Base-by-base conservation (phyloP, 2,888 invertebrate species). In the Drosophila merina region DNA sequence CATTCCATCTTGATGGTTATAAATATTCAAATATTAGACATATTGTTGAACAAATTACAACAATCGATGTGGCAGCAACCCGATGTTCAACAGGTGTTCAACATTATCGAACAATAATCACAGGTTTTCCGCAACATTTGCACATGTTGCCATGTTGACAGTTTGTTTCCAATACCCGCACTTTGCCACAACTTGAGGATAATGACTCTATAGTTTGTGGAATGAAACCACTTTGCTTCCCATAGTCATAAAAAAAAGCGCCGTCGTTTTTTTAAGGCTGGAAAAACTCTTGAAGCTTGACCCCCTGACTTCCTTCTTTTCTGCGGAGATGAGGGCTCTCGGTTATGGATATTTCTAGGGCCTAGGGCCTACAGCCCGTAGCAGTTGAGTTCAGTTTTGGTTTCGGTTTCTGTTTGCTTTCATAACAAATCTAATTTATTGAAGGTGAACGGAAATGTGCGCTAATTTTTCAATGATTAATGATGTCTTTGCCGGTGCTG, bases 371-470 rank as follows among this genome's bases (percentile, higher is more conserved):
- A 20, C 2, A 20, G 20, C 20, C 33, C 44, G 45, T 33, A 45
- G 54, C 33, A 31, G 3, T 44, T 26, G 26, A 12, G 48, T 14
- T 14, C 14, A 14, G 51, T 8, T 47, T 56, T 31, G 28, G 54
- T 59, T 45, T 31, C 14, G 5, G 48, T 31, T 31, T 31, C 38
- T n/a, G 38, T 25, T 36, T 30, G 62, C 63, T 51, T 51, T 64
- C 64, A 67, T 57, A 66, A 76, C 76, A 72, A 78, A 81, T 79
- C 74, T 76, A 74, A 80, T 80, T 83, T 73, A 80, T 81, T 83
- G 83, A 80, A 78, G 84, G 81, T 78, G 81, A 83, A 81, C 84
- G 81, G 76, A 81, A 78, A 78, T 80, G 76, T 66, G 75, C 72
- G 81, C 84, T 80, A 76, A 83, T 81, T 83, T 78, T 68, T 54